A percentile compares a stretch with the other conserved stretches of the same genome.
These are phyloP conservation scores for Misgurnus mizolepis DNA, from an alignment of 2,113 vertebrate species.

Conservation along the genomic window DNA sequence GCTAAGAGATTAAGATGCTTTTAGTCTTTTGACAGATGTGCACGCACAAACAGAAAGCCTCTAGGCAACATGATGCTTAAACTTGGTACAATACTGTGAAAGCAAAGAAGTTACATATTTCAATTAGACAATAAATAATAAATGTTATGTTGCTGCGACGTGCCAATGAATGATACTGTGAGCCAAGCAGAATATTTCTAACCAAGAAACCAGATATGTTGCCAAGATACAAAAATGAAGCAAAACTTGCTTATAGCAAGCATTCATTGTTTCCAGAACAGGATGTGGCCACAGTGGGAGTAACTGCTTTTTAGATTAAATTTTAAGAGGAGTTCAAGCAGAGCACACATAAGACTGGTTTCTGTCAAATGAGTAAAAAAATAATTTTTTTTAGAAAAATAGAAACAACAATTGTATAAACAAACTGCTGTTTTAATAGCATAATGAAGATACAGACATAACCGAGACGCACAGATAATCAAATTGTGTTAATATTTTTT, in stretches of 20 bases:
- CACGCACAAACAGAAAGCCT: no score
- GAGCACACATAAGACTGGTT: no score
- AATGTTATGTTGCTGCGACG: no score
- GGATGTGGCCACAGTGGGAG: conserved; percentile 8
- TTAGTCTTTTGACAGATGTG: neutral
- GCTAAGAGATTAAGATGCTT: neutral
- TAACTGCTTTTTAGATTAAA: neutral
- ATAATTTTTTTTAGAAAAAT: neutral
- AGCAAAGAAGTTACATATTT: no score
- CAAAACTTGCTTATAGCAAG: neutral
- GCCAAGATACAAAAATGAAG: no score
- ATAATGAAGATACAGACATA: conserved; percentile 9
- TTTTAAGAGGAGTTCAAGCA: neutral
- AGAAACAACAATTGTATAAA: conserved; percentile 7
- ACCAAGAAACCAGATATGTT: no score
- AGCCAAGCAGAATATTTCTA: no score
- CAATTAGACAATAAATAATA: no score
- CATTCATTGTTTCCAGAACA: neutral
- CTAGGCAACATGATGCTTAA: no score
- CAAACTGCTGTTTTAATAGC: conserved; percentile 40
- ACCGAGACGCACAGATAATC: neutral
- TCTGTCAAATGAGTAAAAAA: no score
- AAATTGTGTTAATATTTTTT: conserved; percentile 26
- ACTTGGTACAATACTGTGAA: no score
- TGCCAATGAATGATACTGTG: no score